phyloP scores from a whole-genome alignment of 2,797 vertebrate genomes.

The Myotis vivesi region DNA sequence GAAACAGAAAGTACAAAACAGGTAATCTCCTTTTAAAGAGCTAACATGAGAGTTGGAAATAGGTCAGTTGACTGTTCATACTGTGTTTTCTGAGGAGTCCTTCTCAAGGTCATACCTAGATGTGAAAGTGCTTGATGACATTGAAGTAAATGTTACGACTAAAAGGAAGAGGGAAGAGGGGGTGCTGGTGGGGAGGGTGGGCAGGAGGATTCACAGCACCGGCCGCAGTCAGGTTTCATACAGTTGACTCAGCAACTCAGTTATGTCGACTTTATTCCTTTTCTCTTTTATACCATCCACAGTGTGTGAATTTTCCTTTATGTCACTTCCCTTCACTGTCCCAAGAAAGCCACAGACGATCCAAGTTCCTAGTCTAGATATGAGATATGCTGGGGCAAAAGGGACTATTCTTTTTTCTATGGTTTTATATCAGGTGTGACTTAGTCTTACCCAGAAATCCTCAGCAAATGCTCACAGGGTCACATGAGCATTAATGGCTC shows the following conservation, averaged over 20 bases:
- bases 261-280: neutral
- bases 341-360: neutral
- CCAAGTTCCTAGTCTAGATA: neutral
- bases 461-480: neutral
- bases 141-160: neutral
- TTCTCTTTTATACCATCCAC: neutral
- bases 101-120: neutral
- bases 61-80: neutral
- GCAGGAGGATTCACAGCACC: neutral
- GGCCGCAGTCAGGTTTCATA: neutral
- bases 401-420: neutral
- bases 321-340: neutral
- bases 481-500: neutral
- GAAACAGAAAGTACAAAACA: neutral
- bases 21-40: neutral
- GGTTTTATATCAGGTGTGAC: slow-evolving; percentile 10
- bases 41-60: neutral
- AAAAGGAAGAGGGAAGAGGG: neutral
- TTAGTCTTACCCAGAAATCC: neutral
- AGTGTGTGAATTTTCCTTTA: neutral
- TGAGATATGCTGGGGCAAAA: neutral
- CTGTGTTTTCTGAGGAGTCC: neutral
- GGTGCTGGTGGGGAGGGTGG: neutral
- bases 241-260: neutral
- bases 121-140: neutral